These are phyloP conservation scores for Leptinotarsa tumamoca DNA, from an alignment of 2,888 invertebrate genomes.

Conservation along the genomic window DNA sequence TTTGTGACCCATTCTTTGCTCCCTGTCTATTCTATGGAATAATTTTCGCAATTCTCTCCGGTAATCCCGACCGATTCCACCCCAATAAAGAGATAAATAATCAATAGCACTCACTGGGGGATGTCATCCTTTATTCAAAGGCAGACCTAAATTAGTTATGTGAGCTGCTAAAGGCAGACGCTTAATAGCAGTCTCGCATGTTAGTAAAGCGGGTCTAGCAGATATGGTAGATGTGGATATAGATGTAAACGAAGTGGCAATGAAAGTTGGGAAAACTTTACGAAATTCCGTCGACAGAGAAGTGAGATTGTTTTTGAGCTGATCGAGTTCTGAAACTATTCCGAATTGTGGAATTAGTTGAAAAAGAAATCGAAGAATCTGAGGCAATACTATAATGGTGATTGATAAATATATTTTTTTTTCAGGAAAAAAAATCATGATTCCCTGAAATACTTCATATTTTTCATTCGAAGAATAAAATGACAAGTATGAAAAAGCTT, in stretches of 20 bases:
- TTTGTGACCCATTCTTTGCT: neutral
- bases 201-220: slow-evolving; percentile 2
- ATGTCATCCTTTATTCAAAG: slow-evolving; percentile 8
- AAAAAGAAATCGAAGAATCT: too few relatives aligned
- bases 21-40: neutral
- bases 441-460: too few relatives aligned
- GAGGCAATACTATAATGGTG: too few relatives aligned
- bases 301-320: neutral
- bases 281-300: neutral
- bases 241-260: neutral
- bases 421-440: too few relatives aligned
- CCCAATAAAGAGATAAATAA: slow-evolving; percentile 1
- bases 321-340: neutral
- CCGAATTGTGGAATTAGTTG: too few relatives aligned
- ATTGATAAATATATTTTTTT: too few relatives aligned
- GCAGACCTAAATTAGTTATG: slow-evolving; percentile 2
- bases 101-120: slow-evolving; percentile 6
- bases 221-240: neutral
- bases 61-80: neutral
- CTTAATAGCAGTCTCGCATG: slow-evolving; percentile 3
- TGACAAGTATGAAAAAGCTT: too few relatives aligned
- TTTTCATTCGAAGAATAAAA: too few relatives aligned
- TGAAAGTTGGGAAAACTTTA: neutral
- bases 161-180: slow-evolving; percentile 8
- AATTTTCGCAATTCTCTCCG: neutral